Evolutionary conservation across 2,113 vertebrate genomes (phyloP).

Genomic region (Entosphenus tridentatus): DNA sequence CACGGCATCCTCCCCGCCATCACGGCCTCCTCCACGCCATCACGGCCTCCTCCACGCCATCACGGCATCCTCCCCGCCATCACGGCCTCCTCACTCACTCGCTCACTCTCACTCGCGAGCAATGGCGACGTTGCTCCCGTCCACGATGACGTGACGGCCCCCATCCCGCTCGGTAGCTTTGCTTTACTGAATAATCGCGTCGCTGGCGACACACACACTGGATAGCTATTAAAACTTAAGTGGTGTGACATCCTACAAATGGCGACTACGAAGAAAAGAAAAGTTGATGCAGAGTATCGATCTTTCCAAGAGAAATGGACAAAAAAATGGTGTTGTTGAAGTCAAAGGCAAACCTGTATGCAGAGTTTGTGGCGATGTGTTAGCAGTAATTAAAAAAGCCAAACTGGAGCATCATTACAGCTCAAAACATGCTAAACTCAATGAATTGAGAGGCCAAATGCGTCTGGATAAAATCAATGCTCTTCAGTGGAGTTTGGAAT

Average conservation of each 20-base stretch:
- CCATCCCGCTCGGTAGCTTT: too few relatives aligned
- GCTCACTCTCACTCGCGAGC: too few relatives aligned
- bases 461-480: slow-evolving; percentile 12
- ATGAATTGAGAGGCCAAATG: slow-evolving; percentile 11
- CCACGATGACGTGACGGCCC: too few relatives aligned
- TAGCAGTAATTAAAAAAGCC: slow-evolving; percentile 11
- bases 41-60: too few relatives aligned
- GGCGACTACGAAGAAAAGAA: slow-evolving; percentile 9
- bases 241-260: background rate
- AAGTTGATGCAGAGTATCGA: slow-evolving; percentile 10
- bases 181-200: too few relatives aligned
- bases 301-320: slow-evolving; percentile 13
- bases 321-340: slow-evolving; percentile 11
- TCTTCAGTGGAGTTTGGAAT: slow-evolving; percentile 10
- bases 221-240: too few relatives aligned
- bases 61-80: too few relatives aligned
- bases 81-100: too few relatives aligned
- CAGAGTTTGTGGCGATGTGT: slow-evolving; percentile 7
- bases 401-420: slow-evolving; percentile 13
- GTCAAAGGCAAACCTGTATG: slow-evolving; percentile 9
- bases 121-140: too few relatives aligned
- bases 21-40: too few relatives aligned
- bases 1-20: too few relatives aligned
- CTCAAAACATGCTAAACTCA: slow-evolving; percentile 13
- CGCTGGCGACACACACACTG: too few relatives aligned